These are phyloP conservation scores for Acinonyx jubatus DNA, from an alignment of 2,113 vertebrate genomes.

Conservation along the genomic window DNA sequence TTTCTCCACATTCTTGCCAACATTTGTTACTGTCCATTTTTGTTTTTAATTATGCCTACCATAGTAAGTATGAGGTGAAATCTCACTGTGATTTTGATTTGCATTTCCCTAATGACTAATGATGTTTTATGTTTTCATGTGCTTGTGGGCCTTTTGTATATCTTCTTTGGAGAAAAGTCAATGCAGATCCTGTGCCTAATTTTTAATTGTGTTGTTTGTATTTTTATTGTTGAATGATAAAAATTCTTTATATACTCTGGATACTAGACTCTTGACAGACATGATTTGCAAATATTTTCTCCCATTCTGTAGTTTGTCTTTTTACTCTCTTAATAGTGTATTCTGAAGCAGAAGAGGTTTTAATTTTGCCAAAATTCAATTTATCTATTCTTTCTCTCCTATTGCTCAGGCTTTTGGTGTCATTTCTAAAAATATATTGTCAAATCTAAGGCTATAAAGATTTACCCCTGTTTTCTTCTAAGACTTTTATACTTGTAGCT, in stretches of 20 bases:
- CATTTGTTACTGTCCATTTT: neutral
- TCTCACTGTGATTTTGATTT: neutral
- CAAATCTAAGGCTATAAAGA: neutral
- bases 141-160: neutral
- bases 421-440: neutral
- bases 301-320: neutral
- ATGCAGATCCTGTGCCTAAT: neutral
- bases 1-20: neutral
- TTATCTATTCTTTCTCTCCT: neutral
- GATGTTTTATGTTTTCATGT: neutral
- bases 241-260: neutral
- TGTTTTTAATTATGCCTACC: neutral
- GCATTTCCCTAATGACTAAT: neutral
- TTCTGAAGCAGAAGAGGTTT: neutral
- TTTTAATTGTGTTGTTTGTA: neutral
- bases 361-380: neutral
- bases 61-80: neutral
- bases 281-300: neutral
- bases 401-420: neutral
- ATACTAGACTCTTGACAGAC: neutral
- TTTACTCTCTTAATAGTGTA: neutral
- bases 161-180: neutral
- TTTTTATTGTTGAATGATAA: neutral
- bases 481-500: neutral
- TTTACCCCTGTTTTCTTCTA: neutral